Evolutionary conservation across 1,140 invertebrate genomes (phyloP), one percentile per base, ranked within the genome.

Genomic region (Eulimnadia texana): DNA sequence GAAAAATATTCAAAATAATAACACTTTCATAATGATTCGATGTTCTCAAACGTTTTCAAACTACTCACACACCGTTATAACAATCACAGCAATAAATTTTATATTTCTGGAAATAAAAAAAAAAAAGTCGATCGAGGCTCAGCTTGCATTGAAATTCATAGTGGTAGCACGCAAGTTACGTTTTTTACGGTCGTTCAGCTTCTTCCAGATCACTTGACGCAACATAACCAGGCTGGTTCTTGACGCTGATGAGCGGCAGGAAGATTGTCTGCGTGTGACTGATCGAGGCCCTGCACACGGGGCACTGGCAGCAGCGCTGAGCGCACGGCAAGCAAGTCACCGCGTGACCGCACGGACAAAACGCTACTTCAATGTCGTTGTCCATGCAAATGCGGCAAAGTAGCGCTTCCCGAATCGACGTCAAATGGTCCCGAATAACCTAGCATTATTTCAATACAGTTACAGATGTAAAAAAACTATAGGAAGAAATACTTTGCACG

Each of bases 331-430:
- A 71, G 72, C 87, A 90, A 64, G 84, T 85, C 20, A 87, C 79
- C n/a, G 86, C 84, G 72, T 90, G 87, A 47, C 82, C 78, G 70
- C 87, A 90, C 3, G 86, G 86, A 72, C 86, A 82, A 73, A 90
- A 84, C 60, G 85, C 83, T n/a, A 84, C 84, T 74, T 87, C 82
- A 66, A 89, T 81, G 62, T 80, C 78, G 27, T 78, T 78, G 72
- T 90, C 87, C 85, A 89, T 89, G 67, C 87, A 90, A 64, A 88
- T 85, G 67, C 84, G 80, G 69, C 86, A 90, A 19, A 85, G 81
- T 75, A 89, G 81, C 27, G 83, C 81, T 66, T 86, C 84, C 62
- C 82, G 69, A 28, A 85, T 73, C 60, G 78, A 77, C 25, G 74
- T 75, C 61, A 78, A 71, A 67, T 72, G 78, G 69, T 76, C 78